Conservation (phyloP, 35 echinoderm and acorn worm species). For the Chiridota heheva region DNA sequence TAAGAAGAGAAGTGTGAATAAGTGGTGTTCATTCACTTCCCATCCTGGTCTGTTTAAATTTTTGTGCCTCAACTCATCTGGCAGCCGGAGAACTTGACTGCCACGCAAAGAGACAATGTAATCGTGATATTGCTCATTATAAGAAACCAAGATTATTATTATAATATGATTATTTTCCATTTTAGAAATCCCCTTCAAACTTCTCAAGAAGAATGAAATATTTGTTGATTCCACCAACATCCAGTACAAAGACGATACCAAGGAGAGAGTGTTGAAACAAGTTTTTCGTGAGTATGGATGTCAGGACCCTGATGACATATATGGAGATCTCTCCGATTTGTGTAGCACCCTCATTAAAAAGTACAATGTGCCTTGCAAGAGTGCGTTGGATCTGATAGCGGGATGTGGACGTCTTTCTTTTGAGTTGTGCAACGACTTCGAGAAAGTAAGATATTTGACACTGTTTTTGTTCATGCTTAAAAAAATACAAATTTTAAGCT, state of each 20-base stretch:
- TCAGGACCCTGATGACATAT: conserved; percentile 8
- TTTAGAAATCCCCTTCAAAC: conserved; percentile 25
- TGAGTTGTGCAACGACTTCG: conserved; percentile 55
- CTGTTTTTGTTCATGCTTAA: background rate
- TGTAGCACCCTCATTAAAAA: conserved; percentile 4
- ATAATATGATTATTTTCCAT: background rate
- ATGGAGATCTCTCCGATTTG: conserved; percentile 11
- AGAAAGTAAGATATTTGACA: conserved; percentile 30
- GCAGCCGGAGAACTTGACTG: background rate
- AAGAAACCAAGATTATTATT: background rate
- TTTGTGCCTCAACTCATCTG: background rate
- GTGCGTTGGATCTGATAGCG: conserved; percentile 52
- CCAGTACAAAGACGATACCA: conserved; percentile 46
- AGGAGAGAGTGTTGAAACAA: background rate
- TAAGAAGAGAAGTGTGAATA: background rate
- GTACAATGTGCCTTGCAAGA: background rate
- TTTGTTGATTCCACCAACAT: conserved; percentile 43
- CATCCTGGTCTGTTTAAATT: background rate
- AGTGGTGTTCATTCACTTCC: background rate
- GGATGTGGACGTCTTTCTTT: conserved; percentile 77
- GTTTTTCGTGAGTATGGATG: conserved; percentile 40
- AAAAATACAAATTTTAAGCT: background rate
- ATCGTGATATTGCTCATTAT: no score
- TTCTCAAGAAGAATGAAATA: background rate
- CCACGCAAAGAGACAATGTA: no score